Conservation (phyloP, 2,113 vertebrate species). For the Phyllostomus discolor region DNA sequence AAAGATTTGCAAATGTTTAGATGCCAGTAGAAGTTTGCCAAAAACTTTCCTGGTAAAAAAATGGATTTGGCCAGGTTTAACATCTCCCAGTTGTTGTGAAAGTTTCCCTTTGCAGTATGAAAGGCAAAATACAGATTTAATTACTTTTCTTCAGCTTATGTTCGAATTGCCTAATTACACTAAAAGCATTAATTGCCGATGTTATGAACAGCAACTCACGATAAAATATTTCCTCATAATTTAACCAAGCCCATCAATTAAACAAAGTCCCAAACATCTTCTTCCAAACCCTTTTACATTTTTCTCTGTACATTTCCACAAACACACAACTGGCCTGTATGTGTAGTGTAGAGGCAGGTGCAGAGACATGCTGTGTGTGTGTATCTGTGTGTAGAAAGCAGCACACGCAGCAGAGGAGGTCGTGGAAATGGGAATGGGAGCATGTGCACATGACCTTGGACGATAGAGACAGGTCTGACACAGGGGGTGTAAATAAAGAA, state of each 20-base stretch:
- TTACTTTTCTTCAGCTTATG: slow-evolving; percentile 39
- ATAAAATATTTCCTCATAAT: slow-evolving; percentile 33
- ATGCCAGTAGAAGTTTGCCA: slow-evolving; percentile 40
- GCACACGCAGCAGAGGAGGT: background rate
- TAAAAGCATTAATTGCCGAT: slow-evolving; percentile 41
- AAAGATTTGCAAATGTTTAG: slow-evolving; percentile 21
- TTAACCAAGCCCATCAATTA: slow-evolving; percentile 22
- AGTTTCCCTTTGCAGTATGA: slow-evolving; percentile 38
- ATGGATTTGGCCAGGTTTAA: slow-evolving; percentile 35
- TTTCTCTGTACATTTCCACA: background rate
- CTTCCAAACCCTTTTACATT: background rate
- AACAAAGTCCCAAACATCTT: background rate
- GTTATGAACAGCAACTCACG: background rate
- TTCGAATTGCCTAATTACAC: slow-evolving; percentile 39
- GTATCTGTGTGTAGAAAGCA: background rate
- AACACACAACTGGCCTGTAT: background rate
- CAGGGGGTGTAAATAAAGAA: background rate
- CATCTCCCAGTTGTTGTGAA: slow-evolving; percentile 30
- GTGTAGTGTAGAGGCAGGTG: background rate
- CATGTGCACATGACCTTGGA: accelerated
- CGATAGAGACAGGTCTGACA: background rate
- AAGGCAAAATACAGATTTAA: slow-evolving; percentile 47
- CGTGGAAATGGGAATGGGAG: background rate
- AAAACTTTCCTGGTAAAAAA: slow-evolving; percentile 26
- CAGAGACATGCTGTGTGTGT: background rate